Evolutionary conservation across 2,797 vertebrate genomes (phyloP).

Genomic region (Crax fasciolata): DNA sequence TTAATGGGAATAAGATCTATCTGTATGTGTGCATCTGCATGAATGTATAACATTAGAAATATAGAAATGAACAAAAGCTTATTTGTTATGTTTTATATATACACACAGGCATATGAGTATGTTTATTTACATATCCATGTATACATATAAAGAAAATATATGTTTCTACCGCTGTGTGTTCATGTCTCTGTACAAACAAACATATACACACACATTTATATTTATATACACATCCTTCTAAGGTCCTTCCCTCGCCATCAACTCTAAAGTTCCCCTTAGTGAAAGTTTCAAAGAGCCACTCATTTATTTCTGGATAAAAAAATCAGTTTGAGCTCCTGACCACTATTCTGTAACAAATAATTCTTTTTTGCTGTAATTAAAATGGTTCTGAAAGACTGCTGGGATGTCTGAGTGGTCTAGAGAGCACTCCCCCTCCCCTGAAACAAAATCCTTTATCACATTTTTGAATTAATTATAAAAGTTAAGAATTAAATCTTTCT

Average conservation of each 20-base stretch:
- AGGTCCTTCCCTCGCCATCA: not conserved
- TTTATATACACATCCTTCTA: fast-evolving
- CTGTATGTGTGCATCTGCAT: not conserved
- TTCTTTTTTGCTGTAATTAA: constrained; percentile 73
- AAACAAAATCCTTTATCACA: constrained; percentile 85
- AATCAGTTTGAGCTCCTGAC: constrained; percentile 54
- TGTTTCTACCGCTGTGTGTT: not conserved
- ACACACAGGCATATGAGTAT: fast-evolving
- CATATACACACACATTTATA: fast-evolving
- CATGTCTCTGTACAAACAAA: fast-evolving
- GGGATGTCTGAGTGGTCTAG: constrained; percentile 66
- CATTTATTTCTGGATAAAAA: constrained; percentile 56
- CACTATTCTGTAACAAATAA: constrained; percentile 66
- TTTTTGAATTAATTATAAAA: constrained; percentile 86
- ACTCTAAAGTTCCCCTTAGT: not conserved
- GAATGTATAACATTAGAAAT: not conserved
- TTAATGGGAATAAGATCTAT: not conserved
- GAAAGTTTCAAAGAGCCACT: constrained; percentile 13
- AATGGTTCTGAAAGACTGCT: constrained; percentile 50
- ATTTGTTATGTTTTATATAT: not conserved
- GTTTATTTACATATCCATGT: not conserved
- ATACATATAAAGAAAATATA: not conserved
- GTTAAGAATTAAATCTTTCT: constrained; percentile 87
- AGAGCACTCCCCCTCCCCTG: constrained; percentile 70
- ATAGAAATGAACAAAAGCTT: fast-evolving